Percentiles rank a stretch among this genome's conserved stretches.
These are phyloP conservation scores for Phaethornis superciliosus DNA, from an alignment of 2,113 vertebrate species.

Conservation along the genomic window DNA sequence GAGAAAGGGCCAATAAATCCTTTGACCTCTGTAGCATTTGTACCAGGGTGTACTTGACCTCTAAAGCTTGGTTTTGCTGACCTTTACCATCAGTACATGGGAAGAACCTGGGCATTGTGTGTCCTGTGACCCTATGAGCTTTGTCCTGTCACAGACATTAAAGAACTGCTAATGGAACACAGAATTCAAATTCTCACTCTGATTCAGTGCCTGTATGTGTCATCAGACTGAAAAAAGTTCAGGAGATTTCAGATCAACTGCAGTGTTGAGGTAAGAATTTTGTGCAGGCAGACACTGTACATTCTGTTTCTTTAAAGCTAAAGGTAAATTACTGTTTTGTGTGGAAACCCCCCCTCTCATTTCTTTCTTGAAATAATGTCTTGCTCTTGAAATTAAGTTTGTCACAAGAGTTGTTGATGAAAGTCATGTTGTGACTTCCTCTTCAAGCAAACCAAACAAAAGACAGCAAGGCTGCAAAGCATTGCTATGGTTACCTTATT, in stretches of 20 bases:
- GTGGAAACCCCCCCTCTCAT: background rate
- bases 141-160: background rate
- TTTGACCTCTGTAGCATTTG: background rate
- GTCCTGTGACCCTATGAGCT: background rate
- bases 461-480: constrained; percentile 7
- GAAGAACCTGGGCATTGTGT: background rate
- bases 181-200: background rate
- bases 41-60: background rate
- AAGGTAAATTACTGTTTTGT: background rate
- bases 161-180: background rate
- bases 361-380: background rate
- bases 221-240: background rate
- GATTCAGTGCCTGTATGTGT: background rate
- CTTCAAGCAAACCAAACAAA: constrained; percentile 55
- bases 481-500: constrained; percentile 53
- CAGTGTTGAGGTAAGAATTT: background rate
- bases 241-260: background rate
- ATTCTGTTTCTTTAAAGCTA: background rate
- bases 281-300: background rate
- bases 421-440: constrained; percentile 18
- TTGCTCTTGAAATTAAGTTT: background rate
- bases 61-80: background rate
- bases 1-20: background rate
- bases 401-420: background rate
- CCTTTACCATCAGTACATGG: rapidly evolving